Evolutionary conservation across 2,888 invertebrate genomes (phyloP), one percentile per base, ranked within the genome.

Genomic region (Artemia sinica): DNA sequence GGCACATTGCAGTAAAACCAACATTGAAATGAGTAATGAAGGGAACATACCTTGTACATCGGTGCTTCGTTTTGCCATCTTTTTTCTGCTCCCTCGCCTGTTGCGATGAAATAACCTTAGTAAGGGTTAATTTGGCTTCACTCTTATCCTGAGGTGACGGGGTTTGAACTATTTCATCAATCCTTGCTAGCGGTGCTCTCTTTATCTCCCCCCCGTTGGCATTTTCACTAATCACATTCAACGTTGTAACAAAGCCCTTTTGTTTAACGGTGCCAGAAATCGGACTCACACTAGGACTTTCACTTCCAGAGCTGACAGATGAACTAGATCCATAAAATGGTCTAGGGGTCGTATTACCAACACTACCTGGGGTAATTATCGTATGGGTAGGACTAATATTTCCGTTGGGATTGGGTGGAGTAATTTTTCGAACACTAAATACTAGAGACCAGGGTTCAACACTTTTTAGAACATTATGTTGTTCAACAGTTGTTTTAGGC

Each of bases 311-410:
- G 41, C 41, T 41, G 41, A 41, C 41, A 41, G 41, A 41, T 41
- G 41, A 41, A 58, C 63, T 58, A 12, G 68, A 68, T 41, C 70
- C 70, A 50, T 70, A 70, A 58, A 72, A 73, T 28, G 73, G 73
- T 67, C 72, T 72, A 14, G 73, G 72, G 41, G 71, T 71, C 49
- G 72, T 67, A 67, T 73, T 73, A 49, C 71, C 71, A 51, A 72
- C 72, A 28, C 72, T 58, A n/a, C 70, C 70, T 28, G 67, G 58
- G n/a, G 49, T 49, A 58, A 58, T 58, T 58, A 58, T 58, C n/a
- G 63, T 58, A 58, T 58, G 63, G 65, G 68, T 52, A 49, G 70
- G 70, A 51, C 68, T 68, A 28, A 49, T 49, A 58, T 58, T 28
- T 10, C 63, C 63, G 14, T 58, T 28, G n/a, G 63, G 28, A 58